Base-by-base conservation (phyloP, 1,140 invertebrate genomes). In the Eumeta japonica region DNA sequence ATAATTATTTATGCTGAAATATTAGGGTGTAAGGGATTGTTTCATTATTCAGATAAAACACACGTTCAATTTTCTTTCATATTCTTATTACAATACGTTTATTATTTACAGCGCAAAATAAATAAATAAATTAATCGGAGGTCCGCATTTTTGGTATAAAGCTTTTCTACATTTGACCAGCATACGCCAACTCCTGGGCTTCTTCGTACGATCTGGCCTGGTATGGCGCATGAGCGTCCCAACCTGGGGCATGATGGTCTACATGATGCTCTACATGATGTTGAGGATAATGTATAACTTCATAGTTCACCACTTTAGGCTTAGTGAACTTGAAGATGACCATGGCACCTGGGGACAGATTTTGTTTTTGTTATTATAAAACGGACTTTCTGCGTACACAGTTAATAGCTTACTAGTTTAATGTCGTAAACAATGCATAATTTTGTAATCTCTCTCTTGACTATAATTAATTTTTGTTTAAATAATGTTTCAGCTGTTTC, bases 251-350 rank as follows among this genome's bases (percentile, higher is more conserved):
- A 46, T 77, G 77, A 34, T 79, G 80, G 59, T 72, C 77, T 39
- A 68, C 77, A 20, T 72, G 75, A 42, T 86, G 84, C 35, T 86
- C 83, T 2, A 87, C 79, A 28, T 87, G 85, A 43, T 87, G 83
- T 42, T 88, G 86, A n/a, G 87, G 88, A 51, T 88, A 88, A 60
- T 90, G 88, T 17, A 90, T 83, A 11, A 90, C 87, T 75, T 92
- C 88, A 57, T 90, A 90, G 65, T 86, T 87, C 35, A 85, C 82
- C 46, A 87, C 83, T 60, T 90, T 90, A 39, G 88, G 88, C 53
- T 90, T 90, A 39, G 87, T 86, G 52, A 90, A 81, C 67, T 89
- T 89, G 74, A 90, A 90, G 54, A 90, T 87, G 24, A 90, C 76
- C 79, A 90, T 80, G 18, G 88, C 88, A 37, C 86, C 88, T 77